Evolutionary conservation across 2,797 vertebrate genomes (phyloP), one percentile per base, ranked within the genome.

Genomic region (Brotula barbata): DNA sequence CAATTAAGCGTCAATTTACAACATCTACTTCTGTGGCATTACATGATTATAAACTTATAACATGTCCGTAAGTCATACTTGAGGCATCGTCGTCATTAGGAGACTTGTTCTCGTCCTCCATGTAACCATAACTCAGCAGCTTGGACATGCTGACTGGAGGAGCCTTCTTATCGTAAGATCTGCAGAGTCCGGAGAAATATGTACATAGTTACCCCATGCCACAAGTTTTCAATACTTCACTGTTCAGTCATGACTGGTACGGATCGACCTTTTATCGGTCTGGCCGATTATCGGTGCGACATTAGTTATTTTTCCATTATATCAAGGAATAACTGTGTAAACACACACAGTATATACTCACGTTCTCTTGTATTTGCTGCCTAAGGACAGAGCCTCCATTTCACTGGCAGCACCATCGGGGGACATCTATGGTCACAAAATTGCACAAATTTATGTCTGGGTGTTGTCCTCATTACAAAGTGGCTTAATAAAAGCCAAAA

Each of bases 71-170:
- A 20, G 28, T 57, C 83, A 3, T 88, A 93, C 92, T 93, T 85
- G 90, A 92, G 44, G 83, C 9, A 22, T 92, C 90, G 13, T 91
- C 89, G 0, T 92, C 91, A 14, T 83, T 84, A n/a, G 82, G 69
- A 33, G 88, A 88, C 77, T 90, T 90, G 64, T 87, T 87, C 42
- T 90, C 82, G 0, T 85, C 80, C 81, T 90, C 90, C 17, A 89
- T 58, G 8, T 93, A 93, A 19, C 91, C 92, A 9, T 92, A 92
- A 81, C 92, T 92, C 81, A 93, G 84, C 80, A 93, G 89, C 78
- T 89, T 92, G 69, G 90, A 81, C 92, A 93, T 93, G 89, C 86
- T 91, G 72, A 93, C 89, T 0, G 90, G 89, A 7, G 60, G 64
- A 14, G 77, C 47, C 68, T 89, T 91, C 86, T 92, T 93, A 40